These are phyloP conservation scores for Merops nubicus DNA, from an alignment of 2,113 vertebrate genomes.

Conservation along the genomic window DNA sequence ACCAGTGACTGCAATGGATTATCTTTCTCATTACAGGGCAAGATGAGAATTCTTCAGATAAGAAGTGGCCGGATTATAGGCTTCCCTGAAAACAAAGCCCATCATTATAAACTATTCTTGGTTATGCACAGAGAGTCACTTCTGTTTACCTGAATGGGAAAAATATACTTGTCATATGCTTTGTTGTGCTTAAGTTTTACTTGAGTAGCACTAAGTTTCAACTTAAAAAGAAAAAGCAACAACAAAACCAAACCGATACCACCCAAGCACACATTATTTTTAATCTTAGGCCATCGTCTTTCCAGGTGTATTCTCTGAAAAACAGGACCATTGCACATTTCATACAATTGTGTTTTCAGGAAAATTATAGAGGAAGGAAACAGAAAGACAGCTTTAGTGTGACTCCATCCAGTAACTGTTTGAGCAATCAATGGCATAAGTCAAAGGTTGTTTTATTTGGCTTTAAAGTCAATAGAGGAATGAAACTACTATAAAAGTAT, in stretches of 20 bases:
- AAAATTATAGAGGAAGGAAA: neutral
- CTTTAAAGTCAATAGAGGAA: constrained; percentile 71
- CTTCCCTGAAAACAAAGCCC: neutral
- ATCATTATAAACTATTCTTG: neutral
- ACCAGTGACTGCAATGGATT: neutral
- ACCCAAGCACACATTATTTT: neutral
- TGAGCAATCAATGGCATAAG: constrained; percentile 74
- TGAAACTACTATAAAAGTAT: constrained; percentile 74
- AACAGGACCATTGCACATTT: neutral
- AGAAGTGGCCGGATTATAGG: neutral
- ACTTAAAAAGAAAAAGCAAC: too few species aligned
- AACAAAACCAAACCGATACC: neutral
- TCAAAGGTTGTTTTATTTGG: constrained; percentile 74
- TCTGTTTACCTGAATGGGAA: neutral
- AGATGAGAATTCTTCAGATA: neutral
- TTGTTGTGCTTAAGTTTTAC: neutral
- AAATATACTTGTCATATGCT: neutral
- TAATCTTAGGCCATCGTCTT: neutral
- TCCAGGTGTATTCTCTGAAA: neutral
- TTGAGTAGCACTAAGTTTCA: neutral
- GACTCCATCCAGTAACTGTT: constrained; percentile 20
- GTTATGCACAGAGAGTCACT: neutral
- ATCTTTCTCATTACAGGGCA: neutral
- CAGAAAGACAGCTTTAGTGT: neutral
- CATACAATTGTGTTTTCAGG: neutral